phyloP scores from a whole-genome alignment of 2,797 vertebrate species.

The Neoniphon sammara region DNA sequence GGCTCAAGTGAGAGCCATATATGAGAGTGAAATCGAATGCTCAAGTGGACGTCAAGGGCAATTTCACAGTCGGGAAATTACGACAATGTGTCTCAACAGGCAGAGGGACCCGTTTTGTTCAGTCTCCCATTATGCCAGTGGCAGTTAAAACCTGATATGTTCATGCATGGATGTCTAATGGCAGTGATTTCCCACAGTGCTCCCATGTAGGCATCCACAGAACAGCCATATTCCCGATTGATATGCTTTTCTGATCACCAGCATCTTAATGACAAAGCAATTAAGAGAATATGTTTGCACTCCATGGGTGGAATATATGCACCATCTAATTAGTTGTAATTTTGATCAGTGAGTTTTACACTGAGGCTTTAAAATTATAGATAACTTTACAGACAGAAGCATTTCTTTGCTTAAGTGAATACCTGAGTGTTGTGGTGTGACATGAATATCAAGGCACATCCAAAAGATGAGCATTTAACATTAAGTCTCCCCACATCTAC shows the following conservation, averaged over 20 bases:
- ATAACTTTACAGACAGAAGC: conserved; percentile 8
- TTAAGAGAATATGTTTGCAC: conserved; percentile 74
- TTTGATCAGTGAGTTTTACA: conserved; percentile 46
- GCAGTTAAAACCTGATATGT: conserved; percentile 53
- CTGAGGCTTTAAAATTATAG: conserved; percentile 16
- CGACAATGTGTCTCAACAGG: conserved; percentile 53
- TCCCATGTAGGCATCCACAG: conserved; percentile 45
- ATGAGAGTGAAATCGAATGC: conserved; percentile 33
- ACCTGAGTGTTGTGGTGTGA: conserved; percentile 9
- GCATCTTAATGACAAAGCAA: conserved; percentile 72
- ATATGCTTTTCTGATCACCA: conserved; percentile 66
- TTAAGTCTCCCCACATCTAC: conserved; percentile 5
- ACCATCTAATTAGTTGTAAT: conserved; percentile 60
- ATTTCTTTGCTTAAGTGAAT: conserved; percentile 20
- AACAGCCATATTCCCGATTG: conserved; percentile 56
- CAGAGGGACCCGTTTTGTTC: conserved; percentile 49
- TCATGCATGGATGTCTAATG: conserved; percentile 72
- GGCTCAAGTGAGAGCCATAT: neutral
- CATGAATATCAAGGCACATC: neutral
- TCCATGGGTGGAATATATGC: conserved; percentile 49
- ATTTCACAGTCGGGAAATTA: conserved; percentile 57
- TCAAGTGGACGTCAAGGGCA: conserved; percentile 57
- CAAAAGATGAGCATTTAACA: conserved; percentile 10
- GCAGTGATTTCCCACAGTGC: conserved; percentile 44
- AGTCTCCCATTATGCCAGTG: conserved; percentile 67